A percentile compares a stretch with the other conserved stretches of the same genome.
phyloP scores from a whole-genome alignment of 1,140 invertebrate species.

The Hetaerina americana region DNA sequence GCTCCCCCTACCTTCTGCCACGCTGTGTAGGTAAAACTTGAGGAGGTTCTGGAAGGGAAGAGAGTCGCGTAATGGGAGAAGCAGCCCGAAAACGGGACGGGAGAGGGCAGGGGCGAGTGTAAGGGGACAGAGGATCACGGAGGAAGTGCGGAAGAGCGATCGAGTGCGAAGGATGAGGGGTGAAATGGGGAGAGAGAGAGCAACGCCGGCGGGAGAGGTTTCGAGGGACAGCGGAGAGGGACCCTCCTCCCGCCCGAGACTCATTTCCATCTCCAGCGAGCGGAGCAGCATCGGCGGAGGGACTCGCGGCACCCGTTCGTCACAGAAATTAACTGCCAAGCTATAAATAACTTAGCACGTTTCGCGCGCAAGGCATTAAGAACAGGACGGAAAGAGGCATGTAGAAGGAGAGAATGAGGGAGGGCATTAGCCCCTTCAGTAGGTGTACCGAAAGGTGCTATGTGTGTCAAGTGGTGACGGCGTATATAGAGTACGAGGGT shows the following conservation, averaged over 20 bases:
- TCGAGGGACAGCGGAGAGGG: no score
- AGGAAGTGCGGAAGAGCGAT: not conserved
- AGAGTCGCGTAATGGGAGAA: not conserved
- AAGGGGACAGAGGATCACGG: not conserved
- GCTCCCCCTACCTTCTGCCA: no score
- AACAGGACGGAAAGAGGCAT: not conserved
- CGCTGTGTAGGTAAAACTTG: not conserved
- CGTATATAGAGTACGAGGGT: no score
- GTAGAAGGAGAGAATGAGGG: not conserved
- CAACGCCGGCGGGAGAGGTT: no score
- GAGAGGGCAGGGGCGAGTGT: not conserved
- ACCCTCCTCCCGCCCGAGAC: no score
- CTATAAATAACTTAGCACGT: not conserved
- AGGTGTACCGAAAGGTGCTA: no score
- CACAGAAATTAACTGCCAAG: not conserved
- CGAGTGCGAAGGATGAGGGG: not conserved
- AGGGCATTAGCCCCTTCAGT: not conserved
- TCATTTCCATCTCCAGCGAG: not conserved
- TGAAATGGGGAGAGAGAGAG: no score
- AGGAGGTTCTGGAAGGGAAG: not conserved
- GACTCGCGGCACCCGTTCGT: not conserved
- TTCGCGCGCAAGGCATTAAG: not conserved
- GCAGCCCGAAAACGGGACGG: not conserved
- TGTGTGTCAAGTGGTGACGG: no score
- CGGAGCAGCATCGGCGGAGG: not conserved